These are phyloP conservation scores for Caenorhabditis sp. DNA, from an alignment of 2,888 invertebrate species.

Conservation along the genomic window DNA sequence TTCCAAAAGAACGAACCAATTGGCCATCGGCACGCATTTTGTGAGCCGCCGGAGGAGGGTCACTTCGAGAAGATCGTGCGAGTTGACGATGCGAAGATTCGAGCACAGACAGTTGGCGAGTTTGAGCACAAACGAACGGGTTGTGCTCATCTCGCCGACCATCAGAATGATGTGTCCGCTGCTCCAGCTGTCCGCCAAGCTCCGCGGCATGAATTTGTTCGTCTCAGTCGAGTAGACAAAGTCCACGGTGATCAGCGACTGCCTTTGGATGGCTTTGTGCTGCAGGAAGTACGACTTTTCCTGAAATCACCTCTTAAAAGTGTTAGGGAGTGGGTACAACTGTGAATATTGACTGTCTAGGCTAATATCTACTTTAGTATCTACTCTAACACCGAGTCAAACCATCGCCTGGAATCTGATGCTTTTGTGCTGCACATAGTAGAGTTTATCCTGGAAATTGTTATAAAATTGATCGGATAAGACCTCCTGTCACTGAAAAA, in stretches of 20 bases:
- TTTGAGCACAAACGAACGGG: slow-evolving; percentile 41
- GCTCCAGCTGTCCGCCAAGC: slow-evolving; percentile 67
- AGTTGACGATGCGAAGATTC: slow-evolving; percentile 69
- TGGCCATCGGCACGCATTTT: slow-evolving; percentile 44
- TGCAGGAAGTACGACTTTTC: slow-evolving; percentile 59
- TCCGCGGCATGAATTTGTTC: slow-evolving; percentile 38
- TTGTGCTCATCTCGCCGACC: slow-evolving; percentile 59
- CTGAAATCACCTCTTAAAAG: no score
- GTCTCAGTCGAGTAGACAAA: slow-evolving; percentile 55
- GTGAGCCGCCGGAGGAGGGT: slow-evolving; percentile 50
- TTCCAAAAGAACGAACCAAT: slow-evolving; percentile 66
- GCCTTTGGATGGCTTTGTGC: slow-evolving; percentile 49
- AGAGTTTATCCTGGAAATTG: slow-evolving; percentile 43
- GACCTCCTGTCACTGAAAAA: no score
- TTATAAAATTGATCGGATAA: no score
- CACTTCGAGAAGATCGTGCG: slow-evolving; percentile 57
- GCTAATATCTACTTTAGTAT: neutral
- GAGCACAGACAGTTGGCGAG: slow-evolving; percentile 57
- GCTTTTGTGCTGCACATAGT: slow-evolving; percentile 34
- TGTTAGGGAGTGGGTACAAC: no score
- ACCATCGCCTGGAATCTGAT: slow-evolving; percentile 22
- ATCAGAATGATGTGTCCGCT: slow-evolving; percentile 65
- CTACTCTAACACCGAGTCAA: no score
- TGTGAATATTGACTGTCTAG: neutral
- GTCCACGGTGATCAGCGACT: slow-evolving; percentile 54